Evolutionary conservation across 2,888 invertebrate species (phyloP).

Genomic region (Sarcophaga subvicina): DNA sequence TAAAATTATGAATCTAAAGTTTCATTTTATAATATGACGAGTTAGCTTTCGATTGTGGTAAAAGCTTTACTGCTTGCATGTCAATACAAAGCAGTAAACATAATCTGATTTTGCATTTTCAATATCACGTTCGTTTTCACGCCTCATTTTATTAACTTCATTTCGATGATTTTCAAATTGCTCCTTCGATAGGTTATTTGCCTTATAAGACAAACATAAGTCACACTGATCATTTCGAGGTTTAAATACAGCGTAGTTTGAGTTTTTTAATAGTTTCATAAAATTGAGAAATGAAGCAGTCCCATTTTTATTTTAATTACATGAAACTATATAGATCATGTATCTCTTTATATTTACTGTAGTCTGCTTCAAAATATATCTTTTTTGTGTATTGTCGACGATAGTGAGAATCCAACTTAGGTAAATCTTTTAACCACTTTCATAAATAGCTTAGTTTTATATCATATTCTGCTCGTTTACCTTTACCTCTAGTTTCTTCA

Average conservation of each 20-base stretch:
- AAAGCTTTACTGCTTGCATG: constrained; percentile 17
- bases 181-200: too few species aligned
- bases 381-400: constrained; percentile 35
- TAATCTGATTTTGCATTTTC: constrained; percentile 14
- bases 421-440: constrained; percentile 48
- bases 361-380: not conserved
- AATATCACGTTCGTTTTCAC: not conserved
- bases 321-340: constrained; percentile 18
- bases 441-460: constrained; percentile 19
- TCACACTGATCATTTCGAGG: not conserved
- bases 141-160: constrained; percentile 19
- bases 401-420: constrained; percentile 54
- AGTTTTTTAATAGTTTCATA: not conserved
- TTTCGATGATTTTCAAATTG: too few species aligned
- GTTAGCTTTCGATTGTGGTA: constrained; percentile 9
- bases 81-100: not conserved
- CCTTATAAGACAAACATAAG: not conserved
- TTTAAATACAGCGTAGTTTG: not conserved
- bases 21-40: constrained; percentile 21
- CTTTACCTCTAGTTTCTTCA: not conserved
- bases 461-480: constrained; percentile 3
- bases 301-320: not conserved
- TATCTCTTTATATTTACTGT: constrained; percentile 23
- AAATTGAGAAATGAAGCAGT: not conserved
- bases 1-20: constrained; percentile 10